Percentiles rank a stretch among this genome's conserved stretches.
Conservation (phyloP, 1,140 invertebrate genomes). For the Cylas formicarius region DNA sequence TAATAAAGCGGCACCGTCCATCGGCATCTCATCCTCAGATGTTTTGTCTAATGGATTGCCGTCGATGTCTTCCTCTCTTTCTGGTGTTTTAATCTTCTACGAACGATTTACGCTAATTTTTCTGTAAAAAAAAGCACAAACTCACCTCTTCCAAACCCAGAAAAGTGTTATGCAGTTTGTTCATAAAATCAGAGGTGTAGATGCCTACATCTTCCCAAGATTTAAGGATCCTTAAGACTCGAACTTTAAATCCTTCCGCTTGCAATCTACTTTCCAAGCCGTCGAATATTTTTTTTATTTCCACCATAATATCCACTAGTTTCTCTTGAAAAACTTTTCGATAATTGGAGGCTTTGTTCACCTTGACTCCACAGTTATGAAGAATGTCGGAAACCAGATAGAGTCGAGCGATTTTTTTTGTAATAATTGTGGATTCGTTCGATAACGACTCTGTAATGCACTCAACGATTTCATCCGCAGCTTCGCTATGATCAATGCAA, state of each 20-base stretch:
- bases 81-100: constrained; percentile 15
- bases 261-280: constrained; percentile 81
- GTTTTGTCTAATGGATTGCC: constrained; percentile 57
- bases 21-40: constrained; percentile 56
- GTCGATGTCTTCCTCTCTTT: constrained; percentile 48
- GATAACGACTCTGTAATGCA: constrained; percentile 81
- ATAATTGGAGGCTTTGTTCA: constrained; percentile 95
- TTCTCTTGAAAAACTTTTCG: constrained; percentile 86
- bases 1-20: constrained; percentile 73
- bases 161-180: constrained; percentile 87
- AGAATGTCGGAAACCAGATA: constrained; percentile 96
- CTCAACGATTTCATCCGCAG: constrained; percentile 91
- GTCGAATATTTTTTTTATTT: constrained; percentile 69
- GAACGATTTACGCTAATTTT: constrained; percentile 7
- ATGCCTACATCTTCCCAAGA: constrained; percentile 97
- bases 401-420: constrained; percentile 88
- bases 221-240: constrained; percentile 88
- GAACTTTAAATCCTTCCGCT: constrained; percentile 93
- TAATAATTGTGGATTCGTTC: constrained; percentile 70
- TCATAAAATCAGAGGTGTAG: constrained; percentile 90
- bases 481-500: constrained; percentile 97
- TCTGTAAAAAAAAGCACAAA: not conserved
- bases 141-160: constrained; percentile 36
- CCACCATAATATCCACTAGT: constrained; percentile 79
- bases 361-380: constrained; percentile 93